Evolutionary conservation across 2,113 vertebrate species (phyloP).

Genomic region (Zingel zingel): DNA sequence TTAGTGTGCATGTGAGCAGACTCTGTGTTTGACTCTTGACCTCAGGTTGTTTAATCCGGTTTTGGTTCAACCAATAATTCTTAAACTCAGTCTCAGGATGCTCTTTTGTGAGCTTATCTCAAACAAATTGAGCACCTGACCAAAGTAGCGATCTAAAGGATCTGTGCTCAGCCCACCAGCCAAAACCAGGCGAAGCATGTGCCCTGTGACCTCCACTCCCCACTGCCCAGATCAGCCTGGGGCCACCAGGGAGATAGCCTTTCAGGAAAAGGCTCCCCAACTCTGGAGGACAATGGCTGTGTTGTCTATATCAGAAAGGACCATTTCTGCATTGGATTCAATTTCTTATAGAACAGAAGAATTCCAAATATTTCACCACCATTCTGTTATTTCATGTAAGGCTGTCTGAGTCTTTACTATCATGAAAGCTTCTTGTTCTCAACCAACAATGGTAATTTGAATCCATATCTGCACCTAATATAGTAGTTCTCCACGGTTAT

Average conservation of each 20-base stretch:
- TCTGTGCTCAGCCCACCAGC: constrained; percentile 62
- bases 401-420: constrained; percentile 30
- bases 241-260: constrained; percentile 75
- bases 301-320: constrained; percentile 77
- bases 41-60: constrained; percentile 16
- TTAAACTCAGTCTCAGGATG: not conserved
- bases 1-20: not conserved
- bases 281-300: constrained; percentile 76
- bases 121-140: constrained; percentile 72
- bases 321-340: constrained; percentile 72
- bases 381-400: constrained; percentile 48
- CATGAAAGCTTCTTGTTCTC: constrained; percentile 12
- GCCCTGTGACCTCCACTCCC: constrained; percentile 72
- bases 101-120: constrained; percentile 55
- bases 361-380: constrained; percentile 60
- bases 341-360: constrained; percentile 66
- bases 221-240: constrained; percentile 62
- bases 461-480: constrained; percentile 10
- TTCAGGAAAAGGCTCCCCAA: constrained; percentile 64
- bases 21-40: constrained; percentile 7
- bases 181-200: constrained; percentile 68
- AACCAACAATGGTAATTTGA: not conserved
- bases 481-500: not conserved
- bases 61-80: constrained; percentile 1
- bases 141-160: constrained; percentile 45